Evolutionary conservation across 2,888 invertebrate species (phyloP).

Genomic region (Rhamphomyia laevipes): DNA sequence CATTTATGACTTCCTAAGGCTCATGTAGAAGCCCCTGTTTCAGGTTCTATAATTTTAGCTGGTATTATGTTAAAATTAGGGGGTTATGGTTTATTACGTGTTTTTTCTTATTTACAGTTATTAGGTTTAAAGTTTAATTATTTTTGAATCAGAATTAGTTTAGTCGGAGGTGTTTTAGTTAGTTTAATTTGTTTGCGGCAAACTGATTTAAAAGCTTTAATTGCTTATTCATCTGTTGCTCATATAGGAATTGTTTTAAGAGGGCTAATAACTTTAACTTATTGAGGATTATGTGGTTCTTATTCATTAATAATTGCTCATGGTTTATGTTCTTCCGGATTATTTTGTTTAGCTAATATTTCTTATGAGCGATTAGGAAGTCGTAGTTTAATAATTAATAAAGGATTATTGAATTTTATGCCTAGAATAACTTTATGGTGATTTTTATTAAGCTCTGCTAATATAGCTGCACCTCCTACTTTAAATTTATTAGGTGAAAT

Average conservation of each 20-base stretch:
- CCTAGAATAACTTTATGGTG: conserved; percentile 48
- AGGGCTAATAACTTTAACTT: conserved; percentile 44
- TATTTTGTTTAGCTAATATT: conserved; percentile 55
- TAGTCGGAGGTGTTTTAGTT: conserved; percentile 47
- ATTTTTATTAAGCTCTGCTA: conserved; percentile 50
- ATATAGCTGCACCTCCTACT: conserved; percentile 55
- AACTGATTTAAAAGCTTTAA: conserved; percentile 56
- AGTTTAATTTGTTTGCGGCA: conserved; percentile 56
- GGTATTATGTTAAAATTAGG: conserved; percentile 62
- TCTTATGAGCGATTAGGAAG: conserved; percentile 48
- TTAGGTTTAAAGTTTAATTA: conserved; percentile 41
- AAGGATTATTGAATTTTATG: conserved; percentile 47
- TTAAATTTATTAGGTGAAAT: conserved; percentile 57
- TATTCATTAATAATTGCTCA: conserved; percentile 51
- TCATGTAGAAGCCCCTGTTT: conserved; percentile 63
- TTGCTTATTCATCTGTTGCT: conserved; percentile 57
- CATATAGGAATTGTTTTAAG: conserved; percentile 55
- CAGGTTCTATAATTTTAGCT: conserved; percentile 63
- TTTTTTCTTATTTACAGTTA: conserved; percentile 40
- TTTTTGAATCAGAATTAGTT: conserved; percentile 43
- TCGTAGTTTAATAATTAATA: conserved; percentile 52
- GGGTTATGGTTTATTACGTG: conserved; percentile 53
- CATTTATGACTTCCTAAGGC: conserved; percentile 63
- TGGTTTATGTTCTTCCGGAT: conserved; percentile 52
- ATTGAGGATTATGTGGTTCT: conserved; percentile 42